phyloP scores from a whole-genome alignment of 2,113 vertebrate genomes.

The Oryzias javanicus region DNA sequence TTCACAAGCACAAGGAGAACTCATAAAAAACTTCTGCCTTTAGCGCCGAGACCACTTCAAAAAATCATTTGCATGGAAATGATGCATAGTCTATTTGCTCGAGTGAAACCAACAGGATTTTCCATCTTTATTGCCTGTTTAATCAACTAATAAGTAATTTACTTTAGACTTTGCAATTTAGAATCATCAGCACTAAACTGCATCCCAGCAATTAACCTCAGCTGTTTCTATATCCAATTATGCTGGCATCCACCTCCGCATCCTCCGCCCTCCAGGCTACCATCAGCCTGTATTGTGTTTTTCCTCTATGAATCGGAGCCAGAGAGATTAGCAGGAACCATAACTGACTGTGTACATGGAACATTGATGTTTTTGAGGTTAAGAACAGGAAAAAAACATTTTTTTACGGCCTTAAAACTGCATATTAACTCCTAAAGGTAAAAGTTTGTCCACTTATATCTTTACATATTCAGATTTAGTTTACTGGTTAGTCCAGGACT shows the following conservation, averaged over 20 bases:
- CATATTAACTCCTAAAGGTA: too few relatives aligned
- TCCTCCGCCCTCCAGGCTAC: constrained; percentile 28
- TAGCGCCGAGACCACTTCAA: background rate
- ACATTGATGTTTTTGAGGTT: background rate
- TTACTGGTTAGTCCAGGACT: too few relatives aligned
- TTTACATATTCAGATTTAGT: too few relatives aligned
- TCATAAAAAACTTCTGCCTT: background rate
- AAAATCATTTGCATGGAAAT: background rate
- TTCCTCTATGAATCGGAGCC: constrained; percentile 33
- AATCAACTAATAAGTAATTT: constrained; percentile 48
- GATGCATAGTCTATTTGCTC: background rate
- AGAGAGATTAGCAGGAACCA: constrained; percentile 10
- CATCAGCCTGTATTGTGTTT: constrained; percentile 45
- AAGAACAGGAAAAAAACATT: background rate
- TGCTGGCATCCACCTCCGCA: constrained; percentile 31
- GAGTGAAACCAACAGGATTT: background rate
- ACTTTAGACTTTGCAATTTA: constrained; percentile 46
- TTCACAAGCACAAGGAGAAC: constrained; percentile 10
- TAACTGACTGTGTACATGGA: background rate
- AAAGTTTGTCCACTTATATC: too few relatives aligned
- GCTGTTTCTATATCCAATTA: constrained; percentile 43
- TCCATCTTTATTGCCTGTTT: constrained; percentile 23
- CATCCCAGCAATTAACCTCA: constrained; percentile 62
- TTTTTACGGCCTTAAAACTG: background rate
- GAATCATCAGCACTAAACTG: constrained; percentile 33